These are phyloP conservation scores for Ectropis grisescens DNA, from an alignment of 1,140 invertebrate species.

Conservation along the genomic window DNA sequence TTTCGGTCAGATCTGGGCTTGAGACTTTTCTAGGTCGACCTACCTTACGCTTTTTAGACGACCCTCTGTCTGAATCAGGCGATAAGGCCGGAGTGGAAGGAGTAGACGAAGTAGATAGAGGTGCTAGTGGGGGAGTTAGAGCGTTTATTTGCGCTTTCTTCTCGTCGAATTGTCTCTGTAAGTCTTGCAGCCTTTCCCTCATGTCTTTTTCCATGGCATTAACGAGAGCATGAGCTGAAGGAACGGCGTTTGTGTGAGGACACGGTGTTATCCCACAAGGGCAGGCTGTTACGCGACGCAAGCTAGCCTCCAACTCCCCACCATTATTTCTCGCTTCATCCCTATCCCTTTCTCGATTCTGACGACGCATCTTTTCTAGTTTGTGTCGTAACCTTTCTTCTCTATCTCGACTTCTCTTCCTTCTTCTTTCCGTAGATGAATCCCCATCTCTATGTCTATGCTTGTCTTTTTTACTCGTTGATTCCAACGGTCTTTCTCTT, in stretches of 20 bases:
- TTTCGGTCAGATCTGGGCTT: constrained; percentile 77
- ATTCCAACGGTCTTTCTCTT: constrained; percentile 23
- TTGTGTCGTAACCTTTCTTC: constrained; percentile 52
- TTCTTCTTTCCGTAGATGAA: constrained; percentile 41
- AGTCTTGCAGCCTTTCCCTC: constrained; percentile 81
- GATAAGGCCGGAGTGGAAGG: constrained; percentile 51
- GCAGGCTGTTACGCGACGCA: constrained; percentile 51
- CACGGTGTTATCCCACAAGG: constrained; percentile 37
- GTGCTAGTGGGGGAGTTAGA: constrained; percentile 61
- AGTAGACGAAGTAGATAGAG: constrained; percentile 33
- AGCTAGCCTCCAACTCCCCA: constrained; percentile 48
- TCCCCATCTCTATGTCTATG: constrained; percentile 45
- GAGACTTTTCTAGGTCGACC: constrained; percentile 83
- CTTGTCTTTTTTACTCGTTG: constrained; percentile 39
- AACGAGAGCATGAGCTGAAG: constrained; percentile 72
- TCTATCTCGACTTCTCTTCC: constrained; percentile 43
- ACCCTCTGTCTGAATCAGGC: constrained; percentile 59
- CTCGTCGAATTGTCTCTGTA: constrained; percentile 85
- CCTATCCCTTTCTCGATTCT: constrained; percentile 55
- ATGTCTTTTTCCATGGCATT: constrained; percentile 85
- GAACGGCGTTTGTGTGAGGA: constrained; percentile 36
- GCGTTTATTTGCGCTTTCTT: constrained; percentile 85
- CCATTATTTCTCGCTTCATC: constrained; percentile 29
- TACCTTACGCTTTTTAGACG: constrained; percentile 87
- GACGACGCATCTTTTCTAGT: constrained; percentile 51